Evolutionary conservation across 2,888 invertebrate species (phyloP).

Genomic region (Lobophora halterata): DNA sequence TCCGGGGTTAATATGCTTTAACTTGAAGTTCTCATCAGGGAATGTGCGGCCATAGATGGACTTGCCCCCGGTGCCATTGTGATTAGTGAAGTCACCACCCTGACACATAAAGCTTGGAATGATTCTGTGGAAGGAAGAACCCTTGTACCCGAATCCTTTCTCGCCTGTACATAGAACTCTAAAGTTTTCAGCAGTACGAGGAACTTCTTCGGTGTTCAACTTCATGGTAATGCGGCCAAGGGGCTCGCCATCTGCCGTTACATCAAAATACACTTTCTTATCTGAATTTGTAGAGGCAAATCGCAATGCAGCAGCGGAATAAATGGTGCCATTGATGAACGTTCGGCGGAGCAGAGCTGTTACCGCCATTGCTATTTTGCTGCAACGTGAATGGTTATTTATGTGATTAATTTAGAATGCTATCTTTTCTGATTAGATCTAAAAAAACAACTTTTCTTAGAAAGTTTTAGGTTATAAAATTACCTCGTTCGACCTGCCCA

Average conservation of each 20-base stretch:
- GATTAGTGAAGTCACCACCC: slow-evolving; percentile 95
- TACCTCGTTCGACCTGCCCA: too few species aligned
- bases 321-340: slow-evolving; percentile 61
- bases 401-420: neutral
- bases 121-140: slow-evolving; percentile 93
- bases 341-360: slow-evolving; percentile 55
- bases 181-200: slow-evolving; percentile 97
- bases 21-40: slow-evolving; percentile 96
- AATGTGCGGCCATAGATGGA: slow-evolving; percentile 97
- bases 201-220: slow-evolving; percentile 92
- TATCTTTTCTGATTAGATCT: neutral
- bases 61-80: slow-evolving; percentile 96
- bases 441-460: too few species aligned
- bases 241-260: slow-evolving; percentile 89
- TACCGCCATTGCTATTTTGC: slow-evolving; percentile 54
- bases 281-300: slow-evolving; percentile 66
- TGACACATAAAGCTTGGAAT: slow-evolving; percentile 98
- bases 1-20: slow-evolving; percentile 95
- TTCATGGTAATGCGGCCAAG: slow-evolving; percentile 94
- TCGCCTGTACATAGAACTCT: slow-evolving; percentile 89
- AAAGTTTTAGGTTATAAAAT: slow-evolving; percentile 1
- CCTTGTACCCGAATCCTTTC: slow-evolving; percentile 90
- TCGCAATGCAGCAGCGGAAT: slow-evolving; percentile 65
- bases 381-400: neutral
- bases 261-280: slow-evolving; percentile 90